Evolutionary conservation across 2,797 vertebrate genomes (phyloP).

Genomic region (Enteromius paludinosus): DNA sequence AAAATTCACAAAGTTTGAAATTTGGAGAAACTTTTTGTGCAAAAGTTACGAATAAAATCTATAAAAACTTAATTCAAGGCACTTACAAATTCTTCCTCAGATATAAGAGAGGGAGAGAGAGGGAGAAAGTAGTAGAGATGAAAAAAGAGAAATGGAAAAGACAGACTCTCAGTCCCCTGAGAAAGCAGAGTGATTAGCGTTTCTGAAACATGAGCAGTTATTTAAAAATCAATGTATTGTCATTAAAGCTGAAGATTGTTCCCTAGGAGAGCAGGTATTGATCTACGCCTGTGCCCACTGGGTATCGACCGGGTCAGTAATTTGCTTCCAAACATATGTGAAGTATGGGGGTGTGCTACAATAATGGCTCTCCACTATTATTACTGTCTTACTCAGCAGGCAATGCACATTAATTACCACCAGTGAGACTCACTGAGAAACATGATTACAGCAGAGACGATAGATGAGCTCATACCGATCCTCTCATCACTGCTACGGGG

Average conservation of each 20-base stretch:
- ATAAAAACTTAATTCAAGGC: background rate
- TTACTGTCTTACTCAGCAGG: slow-evolving; percentile 65
- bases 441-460: slow-evolving; percentile 51
- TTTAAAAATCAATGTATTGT: slow-evolving; percentile 82
- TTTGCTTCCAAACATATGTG: slow-evolving; percentile 74
- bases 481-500: slow-evolving; percentile 38
- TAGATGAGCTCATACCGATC: slow-evolving; percentile 46
- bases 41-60: slow-evolving; percentile 2
- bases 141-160: slow-evolving; percentile 19
- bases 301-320: slow-evolving; percentile 73
- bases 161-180: slow-evolving; percentile 65
- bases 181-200: slow-evolving; percentile 74
- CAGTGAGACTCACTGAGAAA: slow-evolving; percentile 44
- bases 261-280: slow-evolving; percentile 75
- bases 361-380: slow-evolving; percentile 59
- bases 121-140: slow-evolving; percentile 4
- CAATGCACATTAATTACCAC: slow-evolving; percentile 59
- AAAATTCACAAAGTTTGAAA: background rate
- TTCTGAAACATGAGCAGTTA: slow-evolving; percentile 78
- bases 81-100: background rate
- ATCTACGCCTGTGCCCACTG: slow-evolving; percentile 75
- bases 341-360: slow-evolving; percentile 71
- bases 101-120: slow-evolving; percentile 12
- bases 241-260: slow-evolving; percentile 81
- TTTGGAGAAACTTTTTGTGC: background rate